Percentiles rank a stretch among this genome's conserved stretches.
These are phyloP conservation scores for Suillia variegata DNA, from an alignment of 2,888 invertebrate species.

Conservation along the genomic window DNA sequence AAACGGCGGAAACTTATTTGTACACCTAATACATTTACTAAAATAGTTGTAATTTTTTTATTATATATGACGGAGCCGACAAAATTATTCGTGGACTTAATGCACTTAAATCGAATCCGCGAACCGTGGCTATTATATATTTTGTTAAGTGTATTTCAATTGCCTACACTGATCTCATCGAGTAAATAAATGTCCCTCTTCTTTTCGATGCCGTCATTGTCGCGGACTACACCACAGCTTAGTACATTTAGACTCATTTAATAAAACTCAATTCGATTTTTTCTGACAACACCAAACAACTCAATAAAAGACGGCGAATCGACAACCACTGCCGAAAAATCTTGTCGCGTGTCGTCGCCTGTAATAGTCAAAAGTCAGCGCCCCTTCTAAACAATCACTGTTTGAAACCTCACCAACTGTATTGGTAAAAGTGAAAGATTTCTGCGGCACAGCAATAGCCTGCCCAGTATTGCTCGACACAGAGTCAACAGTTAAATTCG, in stretches of 20 bases:
- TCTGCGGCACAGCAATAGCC: no score
- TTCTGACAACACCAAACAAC: no score
- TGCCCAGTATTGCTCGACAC: constrained; percentile 15
- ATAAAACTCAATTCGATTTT: no score
- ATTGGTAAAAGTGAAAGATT: no score
- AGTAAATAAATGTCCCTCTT: neutral
- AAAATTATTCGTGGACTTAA: neutral
- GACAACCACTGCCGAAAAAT: no score
- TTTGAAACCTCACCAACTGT: neutral
- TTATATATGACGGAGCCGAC: neutral
- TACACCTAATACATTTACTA: no score
- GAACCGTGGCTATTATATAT: neutral
- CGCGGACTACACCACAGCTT: neutral
- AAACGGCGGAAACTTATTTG: no score
- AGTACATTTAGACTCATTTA: no score
- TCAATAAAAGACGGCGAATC: no score
- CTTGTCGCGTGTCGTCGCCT: no score
- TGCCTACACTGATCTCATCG: neutral
- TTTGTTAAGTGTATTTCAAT: neutral
- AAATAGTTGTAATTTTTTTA: no score
- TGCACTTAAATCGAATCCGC: neutral
- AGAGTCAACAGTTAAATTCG: constrained; percentile 18
- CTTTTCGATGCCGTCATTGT: neutral
- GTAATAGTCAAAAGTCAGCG: neutral
- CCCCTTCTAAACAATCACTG: neutral